phyloP scores from a whole-genome alignment of 2,113 vertebrate genomes.

The Glaucidium brasilianum region DNA sequence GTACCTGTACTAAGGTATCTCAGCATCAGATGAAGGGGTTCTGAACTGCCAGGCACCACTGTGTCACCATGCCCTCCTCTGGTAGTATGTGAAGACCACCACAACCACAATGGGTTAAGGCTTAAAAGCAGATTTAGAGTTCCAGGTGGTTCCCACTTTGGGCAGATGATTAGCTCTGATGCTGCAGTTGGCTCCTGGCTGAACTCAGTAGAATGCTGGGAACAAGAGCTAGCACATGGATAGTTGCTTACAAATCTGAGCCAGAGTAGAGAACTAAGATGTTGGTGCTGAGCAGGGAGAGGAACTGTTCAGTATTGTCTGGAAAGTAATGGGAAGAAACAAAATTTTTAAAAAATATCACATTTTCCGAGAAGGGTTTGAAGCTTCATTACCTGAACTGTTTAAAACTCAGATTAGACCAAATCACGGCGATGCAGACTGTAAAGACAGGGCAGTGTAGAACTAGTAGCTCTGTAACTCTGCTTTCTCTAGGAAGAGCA shows the following conservation, averaged over 20 bases:
- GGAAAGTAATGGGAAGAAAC: background rate
- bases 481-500: background rate
- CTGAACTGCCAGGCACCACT: background rate
- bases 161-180: background rate
- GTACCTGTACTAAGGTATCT: background rate
- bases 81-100: background rate
- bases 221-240: background rate
- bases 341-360: fast-evolving
- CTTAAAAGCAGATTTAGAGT: background rate
- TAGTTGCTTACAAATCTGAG: background rate
- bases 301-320: background rate
- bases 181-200: background rate
- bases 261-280: background rate
- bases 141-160: background rate
- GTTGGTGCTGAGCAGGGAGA: background rate
- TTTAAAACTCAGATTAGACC: background rate
- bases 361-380: background rate
- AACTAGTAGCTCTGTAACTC: background rate
- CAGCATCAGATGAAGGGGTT: background rate
- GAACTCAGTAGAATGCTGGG: background rate
- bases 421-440: background rate
- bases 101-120: background rate
- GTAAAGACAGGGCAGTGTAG: background rate
- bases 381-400: background rate
- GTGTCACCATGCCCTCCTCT: background rate